Base-by-base conservation (phyloP, 2,113 vertebrate species). In the Vanacampus margaritifer region DNA sequence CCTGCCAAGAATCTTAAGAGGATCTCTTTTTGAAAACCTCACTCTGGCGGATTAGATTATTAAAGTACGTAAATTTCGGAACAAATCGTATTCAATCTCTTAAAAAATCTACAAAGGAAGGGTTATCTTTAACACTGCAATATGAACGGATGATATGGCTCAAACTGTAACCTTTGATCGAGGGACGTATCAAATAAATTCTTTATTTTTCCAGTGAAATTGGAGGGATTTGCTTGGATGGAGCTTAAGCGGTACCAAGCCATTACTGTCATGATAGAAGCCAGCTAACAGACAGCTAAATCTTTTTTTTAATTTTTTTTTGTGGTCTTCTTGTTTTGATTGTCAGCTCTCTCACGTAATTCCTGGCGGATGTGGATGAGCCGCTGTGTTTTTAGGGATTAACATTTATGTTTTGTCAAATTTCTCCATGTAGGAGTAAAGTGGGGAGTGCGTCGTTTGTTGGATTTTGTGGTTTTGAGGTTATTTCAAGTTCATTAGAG, bases 201-300 rank as follows among this genome's bases (percentile, higher is more conserved):
- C 74, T 81, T 86, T 85, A 89, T 87, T 85, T 87, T 86, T 83
- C 80, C 70, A 82, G 80, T 84, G 84, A 87, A 86, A 85, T 88
- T 66, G 54, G 69, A 71, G 71, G 84, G 83, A 86, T 89, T 88
- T 80, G 78, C 70, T 81, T 74, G 64, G 87, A 83, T 78, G 83
- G 77, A 84, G 78, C 32, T 82, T 81, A 78, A 74, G 74, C 79
- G 84, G 81, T 67, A 65, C 64, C 64, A 73, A 76, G 66, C 83
- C 81, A 82, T 86, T 77, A 80, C 71, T 85, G 84, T 87, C 83
- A 83, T 54, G 82, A 79, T 74, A 80, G 76, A 83, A 79, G 80
- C 64, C 24, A 67, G 68, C 66, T 80, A 89, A 79, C 54, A 69
- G 79, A 68, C 75, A 79, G 82, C 72, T 79, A 76, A 82, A 86